Evolutionary conservation across 92 coral and sea anemone species (phyloP).

Genomic region (Porites evermanni): DNA sequence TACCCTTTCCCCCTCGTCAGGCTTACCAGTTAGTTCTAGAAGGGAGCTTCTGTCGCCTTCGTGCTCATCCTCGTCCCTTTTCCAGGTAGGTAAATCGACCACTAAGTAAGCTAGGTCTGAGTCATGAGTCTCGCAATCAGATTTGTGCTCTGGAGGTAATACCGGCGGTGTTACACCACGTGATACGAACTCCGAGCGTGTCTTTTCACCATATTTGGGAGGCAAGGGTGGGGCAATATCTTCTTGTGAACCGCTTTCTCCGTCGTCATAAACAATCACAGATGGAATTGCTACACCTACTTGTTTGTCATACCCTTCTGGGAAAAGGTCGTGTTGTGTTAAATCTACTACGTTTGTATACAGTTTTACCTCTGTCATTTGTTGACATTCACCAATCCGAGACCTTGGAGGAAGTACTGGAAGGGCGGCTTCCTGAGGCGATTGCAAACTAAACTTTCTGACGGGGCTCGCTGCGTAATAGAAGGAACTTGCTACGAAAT

Average conservation of each 20-base stretch:
- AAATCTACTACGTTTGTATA: neutral
- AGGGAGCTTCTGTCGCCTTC: too few species aligned
- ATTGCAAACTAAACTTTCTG: conserved; percentile 10
- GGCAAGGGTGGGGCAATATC: too few species aligned
- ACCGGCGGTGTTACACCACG: conserved; percentile 1
- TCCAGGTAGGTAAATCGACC: conserved; percentile 26
- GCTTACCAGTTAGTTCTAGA: too few species aligned
- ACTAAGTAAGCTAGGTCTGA: conserved; percentile 12
- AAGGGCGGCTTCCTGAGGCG: conserved; percentile 3
- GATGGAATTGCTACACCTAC: neutral
- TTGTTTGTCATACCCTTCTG: neutral
- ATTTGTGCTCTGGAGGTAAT: neutral
- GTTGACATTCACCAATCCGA: neutral
- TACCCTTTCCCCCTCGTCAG: too few species aligned
- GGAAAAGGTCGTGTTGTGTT: neutral
- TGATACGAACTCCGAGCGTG: neutral
- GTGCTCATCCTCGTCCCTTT: neutral
- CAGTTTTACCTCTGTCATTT: too few species aligned
- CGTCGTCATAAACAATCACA: too few species aligned
- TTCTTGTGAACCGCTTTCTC: too few species aligned
- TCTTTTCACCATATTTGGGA: too few species aligned
- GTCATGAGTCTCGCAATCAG: neutral
- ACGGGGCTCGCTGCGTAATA: conserved; percentile 20
- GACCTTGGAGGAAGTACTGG: neutral
- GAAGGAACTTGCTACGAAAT: neutral